Evolutionary conservation across 2,113 vertebrate genomes (phyloP), one percentile per base, ranked within the genome.

Genomic region (Sapajus apella): DNA sequence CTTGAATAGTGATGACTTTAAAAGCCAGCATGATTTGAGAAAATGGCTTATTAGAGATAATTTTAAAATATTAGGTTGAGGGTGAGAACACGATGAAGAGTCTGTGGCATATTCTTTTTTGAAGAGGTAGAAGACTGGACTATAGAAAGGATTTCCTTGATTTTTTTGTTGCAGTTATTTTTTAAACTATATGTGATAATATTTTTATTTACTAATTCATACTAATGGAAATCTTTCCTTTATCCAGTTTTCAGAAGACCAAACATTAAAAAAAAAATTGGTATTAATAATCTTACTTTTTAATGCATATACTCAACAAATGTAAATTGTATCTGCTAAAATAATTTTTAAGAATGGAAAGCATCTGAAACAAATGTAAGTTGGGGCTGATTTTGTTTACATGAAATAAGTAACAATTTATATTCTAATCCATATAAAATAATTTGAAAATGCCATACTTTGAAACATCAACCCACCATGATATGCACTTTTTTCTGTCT

Each of bases 1-100:
- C 98, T 99, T 98, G 98, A 98, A 98, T 98, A 97, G 98, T 98
- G 97, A 98, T 98, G 98, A 97, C 98, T 97, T 98, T 96, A 94
- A 95, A 98, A 98, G 97, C 97, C 97, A 97, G 97, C 98, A 98
- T 96, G 97, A 85, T 97, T 83, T 83, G 77, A 76, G 83, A 98
- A 92, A 97, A 94, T 86, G 81, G 85, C 56, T 96, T 96, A 96
- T 94, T 79, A 96, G 95, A 95, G 72, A 35, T 92, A 90, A 91
- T 92, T 90, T 87, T 11, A 61, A 95, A 97, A 92, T 95, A 90
- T 86, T 93, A 87, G 16, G n/a, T 89, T 79, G 81, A 68, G 83
- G 30, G 40, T 84, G 84, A 90, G 16, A 73, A 70, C 13, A 17
- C 47, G 32, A 68, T 77, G 50, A 82, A 55, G 43, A 75, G 55